phyloP scores from a whole-genome alignment of 1,140 invertebrate species.

The Epicauta chinensis region DNA sequence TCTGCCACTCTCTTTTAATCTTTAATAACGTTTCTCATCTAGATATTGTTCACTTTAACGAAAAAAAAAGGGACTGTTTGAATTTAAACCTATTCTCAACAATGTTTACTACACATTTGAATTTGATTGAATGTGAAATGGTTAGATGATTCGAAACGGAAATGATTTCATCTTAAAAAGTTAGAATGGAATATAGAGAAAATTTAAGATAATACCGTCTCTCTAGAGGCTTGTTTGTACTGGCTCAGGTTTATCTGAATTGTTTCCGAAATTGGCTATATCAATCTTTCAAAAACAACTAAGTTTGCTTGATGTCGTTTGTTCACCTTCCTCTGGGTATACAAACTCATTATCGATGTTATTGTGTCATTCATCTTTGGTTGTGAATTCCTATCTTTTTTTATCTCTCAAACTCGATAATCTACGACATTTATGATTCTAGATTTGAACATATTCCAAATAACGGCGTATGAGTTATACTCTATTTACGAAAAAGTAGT shows the following conservation, averaged over 20 bases:
- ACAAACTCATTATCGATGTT: slow-evolving; percentile 20
- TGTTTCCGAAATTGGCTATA: slow-evolving; percentile 24
- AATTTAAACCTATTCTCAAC: too few relatives aligned
- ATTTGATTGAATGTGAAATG: slow-evolving; percentile 9
- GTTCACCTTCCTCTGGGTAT: slow-evolving; percentile 20
- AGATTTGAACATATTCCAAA: too few relatives aligned
- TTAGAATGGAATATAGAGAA: slow-evolving; percentile 21
- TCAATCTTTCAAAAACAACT: slow-evolving; percentile 23
- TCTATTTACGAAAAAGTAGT: too few relatives aligned
- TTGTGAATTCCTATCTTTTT: too few relatives aligned
- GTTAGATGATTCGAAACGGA: not conserved
- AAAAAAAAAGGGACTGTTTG: too few relatives aligned
- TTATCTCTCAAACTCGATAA: too few relatives aligned
- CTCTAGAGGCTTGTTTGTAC: slow-evolving; percentile 24
- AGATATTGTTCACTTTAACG: too few relatives aligned
- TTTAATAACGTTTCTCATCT: too few relatives aligned
- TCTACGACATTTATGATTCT: too few relatives aligned
- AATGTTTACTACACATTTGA: not conserved
- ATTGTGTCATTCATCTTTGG: slow-evolving; percentile 16
- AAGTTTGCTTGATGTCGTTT: slow-evolving; percentile 15
- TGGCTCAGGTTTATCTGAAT: slow-evolving; percentile 24
- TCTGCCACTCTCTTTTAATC: too few relatives aligned
- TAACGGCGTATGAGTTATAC: too few relatives aligned
- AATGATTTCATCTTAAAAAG: not conserved
- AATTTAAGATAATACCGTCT: slow-evolving; percentile 26